Base-by-base conservation (phyloP, 2,888 invertebrate species). In the Scelioninae gen. 2 region DNA sequence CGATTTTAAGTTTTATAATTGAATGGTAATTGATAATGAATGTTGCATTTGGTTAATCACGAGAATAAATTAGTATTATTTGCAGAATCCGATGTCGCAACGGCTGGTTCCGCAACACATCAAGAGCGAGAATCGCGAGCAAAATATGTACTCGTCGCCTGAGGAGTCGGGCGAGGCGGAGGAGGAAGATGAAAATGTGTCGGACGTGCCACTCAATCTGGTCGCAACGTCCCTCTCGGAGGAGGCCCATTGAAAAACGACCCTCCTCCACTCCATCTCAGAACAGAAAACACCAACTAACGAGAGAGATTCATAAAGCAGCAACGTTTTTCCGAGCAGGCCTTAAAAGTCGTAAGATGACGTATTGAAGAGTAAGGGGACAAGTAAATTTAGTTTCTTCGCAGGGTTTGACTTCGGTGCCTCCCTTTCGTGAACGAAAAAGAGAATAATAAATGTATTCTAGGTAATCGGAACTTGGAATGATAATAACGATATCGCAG, bases 201-300 rank as follows among this genome's bases (percentile, higher is more conserved):
- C 87, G 78, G 92, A 92, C 78, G 89, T 91, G 78, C 92, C 92
- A 10, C 85, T 92, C 71, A 92, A 92, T 86, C 87, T 92, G 76
- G 92, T 92, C 53, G 90, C 92, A 45, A 91, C 91, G 58, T 92
- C 92, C 84, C 89, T 91, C 78, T 89, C 91, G 72, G 90, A 91
- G 77, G 88, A 89, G 55, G 91, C 90, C 76, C 90, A 90, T 82
- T 89, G 88, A 84, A 15, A 41, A 22, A 19, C 25, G 3, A 33
- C 33, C n/a, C 16, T 18, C 31, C 18, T 22, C n/a, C 2, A 1
- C 13, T 13, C 50, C 18, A 55, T 11, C 25, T 7, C 19, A 0
- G 19, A 5, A 33, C 7, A 31, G 10, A 31, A 19, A 57, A 48
- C 46, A 45, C 33, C 48, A 45, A 16, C n/a, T 10, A 35, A 46